These are phyloP conservation scores for Agonopterix subpropinquella DNA, from an alignment of 2,888 invertebrate species.

Conservation along the genomic window DNA sequence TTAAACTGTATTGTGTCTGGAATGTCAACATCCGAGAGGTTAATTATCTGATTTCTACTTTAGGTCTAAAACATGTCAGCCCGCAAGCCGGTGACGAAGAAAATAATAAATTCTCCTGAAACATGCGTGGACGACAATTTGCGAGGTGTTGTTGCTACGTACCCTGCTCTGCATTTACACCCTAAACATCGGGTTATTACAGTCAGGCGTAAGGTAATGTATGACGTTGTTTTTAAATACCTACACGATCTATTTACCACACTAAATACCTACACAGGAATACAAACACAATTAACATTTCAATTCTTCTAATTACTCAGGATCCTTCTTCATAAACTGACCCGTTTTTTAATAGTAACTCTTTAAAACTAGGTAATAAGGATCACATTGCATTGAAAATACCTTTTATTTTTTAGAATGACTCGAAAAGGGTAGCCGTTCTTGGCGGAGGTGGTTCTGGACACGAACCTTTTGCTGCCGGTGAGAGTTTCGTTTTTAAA, in stretches of 20 bases:
- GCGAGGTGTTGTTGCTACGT: conserved; percentile 69
- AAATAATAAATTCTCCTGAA: conserved; percentile 65
- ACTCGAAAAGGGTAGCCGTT: conserved; percentile 64
- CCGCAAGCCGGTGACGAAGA: conserved; percentile 49
- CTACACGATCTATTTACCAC: no score
- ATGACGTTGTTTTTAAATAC: no score
- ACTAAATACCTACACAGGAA: no score
- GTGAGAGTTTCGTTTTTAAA: conserved; percentile 24
- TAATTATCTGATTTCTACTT: background rate
- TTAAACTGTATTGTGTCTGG: no score
- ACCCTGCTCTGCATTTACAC: conserved; percentile 65
- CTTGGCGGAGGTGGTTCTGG: conserved; percentile 90
- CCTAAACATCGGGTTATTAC: conserved; percentile 71
- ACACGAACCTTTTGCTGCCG: conserved; percentile 83
- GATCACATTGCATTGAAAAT: no score
- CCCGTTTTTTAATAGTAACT: no score
- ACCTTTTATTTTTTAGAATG: conserved; percentile 31
- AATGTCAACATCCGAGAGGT: no score
- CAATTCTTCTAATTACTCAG: no score
- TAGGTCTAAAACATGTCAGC: conserved; percentile 24
- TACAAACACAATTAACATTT: no score
- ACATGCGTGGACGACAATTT: conserved; percentile 74
- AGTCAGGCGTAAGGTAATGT: conserved; percentile 47
- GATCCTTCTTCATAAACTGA: no score
- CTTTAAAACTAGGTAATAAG: no score